phyloP scores from a whole-genome alignment of 2,888 invertebrate species.

The Eulithis prunata region DNA sequence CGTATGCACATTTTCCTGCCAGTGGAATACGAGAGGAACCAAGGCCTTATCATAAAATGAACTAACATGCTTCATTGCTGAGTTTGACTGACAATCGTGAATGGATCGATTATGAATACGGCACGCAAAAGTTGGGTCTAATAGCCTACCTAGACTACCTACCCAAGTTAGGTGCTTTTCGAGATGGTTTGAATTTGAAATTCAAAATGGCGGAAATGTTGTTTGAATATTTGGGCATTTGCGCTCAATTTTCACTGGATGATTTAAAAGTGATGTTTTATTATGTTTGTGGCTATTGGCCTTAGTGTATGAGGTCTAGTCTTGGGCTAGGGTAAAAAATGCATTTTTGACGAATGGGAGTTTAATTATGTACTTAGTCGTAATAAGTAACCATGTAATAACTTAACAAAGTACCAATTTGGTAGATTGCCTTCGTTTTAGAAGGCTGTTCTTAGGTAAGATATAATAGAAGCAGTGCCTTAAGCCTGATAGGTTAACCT shows the following conservation, averaged over 20 bases:
- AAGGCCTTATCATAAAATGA: slow-evolving; percentile 73
- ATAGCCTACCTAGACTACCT: not conserved
- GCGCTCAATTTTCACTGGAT: not conserved
- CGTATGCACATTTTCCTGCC: slow-evolving; percentile 89
- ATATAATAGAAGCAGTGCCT: not conserved
- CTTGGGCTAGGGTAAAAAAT: slow-evolving; percentile 27
- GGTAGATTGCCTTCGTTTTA: slow-evolving; percentile 44
- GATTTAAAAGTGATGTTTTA: not conserved
- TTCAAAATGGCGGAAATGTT: slow-evolving; percentile 4
- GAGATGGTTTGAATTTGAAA: slow-evolving; percentile 4
- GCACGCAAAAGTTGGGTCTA: slow-evolving; percentile 1
- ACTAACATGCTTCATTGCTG: slow-evolving; percentile 40
- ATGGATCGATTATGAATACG: slow-evolving; percentile 19
- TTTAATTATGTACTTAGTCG: slow-evolving; percentile 5
- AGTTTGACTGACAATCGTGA: slow-evolving; percentile 41
- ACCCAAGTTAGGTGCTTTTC: not conserved
- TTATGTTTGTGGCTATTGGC: slow-evolving; percentile 1
- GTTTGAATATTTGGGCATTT: not conserved
- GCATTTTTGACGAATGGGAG: slow-evolving; percentile 26
- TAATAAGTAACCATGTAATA: slow-evolving; percentile 13
- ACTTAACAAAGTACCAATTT: slow-evolving; percentile 7
- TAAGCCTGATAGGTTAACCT: not conserved
- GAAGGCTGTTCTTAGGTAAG: slow-evolving; percentile 36
- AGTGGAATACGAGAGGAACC: slow-evolving; percentile 78
- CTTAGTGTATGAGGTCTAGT: slow-evolving; percentile 28